Evolutionary conservation across 2,113 vertebrate species (phyloP).

Genomic region (Oostethus manadensis): DNA sequence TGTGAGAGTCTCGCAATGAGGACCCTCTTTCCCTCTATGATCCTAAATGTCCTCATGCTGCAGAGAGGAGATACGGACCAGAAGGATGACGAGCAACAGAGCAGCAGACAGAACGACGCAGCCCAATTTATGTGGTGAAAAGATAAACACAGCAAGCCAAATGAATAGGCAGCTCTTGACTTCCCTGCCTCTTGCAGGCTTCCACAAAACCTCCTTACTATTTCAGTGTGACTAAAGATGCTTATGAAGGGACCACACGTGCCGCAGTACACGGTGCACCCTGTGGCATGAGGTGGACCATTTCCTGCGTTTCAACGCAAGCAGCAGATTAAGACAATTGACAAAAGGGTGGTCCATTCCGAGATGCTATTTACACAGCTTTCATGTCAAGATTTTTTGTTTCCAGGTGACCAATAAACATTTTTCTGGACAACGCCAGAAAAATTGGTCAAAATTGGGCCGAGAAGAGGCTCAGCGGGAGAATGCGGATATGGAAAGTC

Average conservation of each 20-base stretch:
- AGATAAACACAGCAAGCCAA: slow-evolving; percentile 34
- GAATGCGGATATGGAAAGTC: slow-evolving; percentile 32
- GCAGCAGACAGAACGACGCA: slow-evolving; percentile 15
- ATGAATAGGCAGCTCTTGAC: slow-evolving; percentile 28
- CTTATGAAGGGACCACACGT: slow-evolving; percentile 37
- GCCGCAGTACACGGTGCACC: slow-evolving; percentile 10
- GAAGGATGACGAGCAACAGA: slow-evolving; percentile 30
- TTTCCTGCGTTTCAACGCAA: slow-evolving; percentile 8
- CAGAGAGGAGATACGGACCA: slow-evolving; percentile 29
- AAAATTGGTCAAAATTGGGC: slow-evolving; percentile 34
- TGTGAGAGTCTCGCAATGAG: slow-evolving; percentile 5
- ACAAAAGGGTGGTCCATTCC: slow-evolving; percentile 19
- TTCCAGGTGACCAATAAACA: slow-evolving; percentile 27
- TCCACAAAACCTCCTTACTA: slow-evolving; percentile 55
- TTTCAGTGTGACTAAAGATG: slow-evolving; percentile 52
- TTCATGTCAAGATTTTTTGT: slow-evolving; percentile 27
- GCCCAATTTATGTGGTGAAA: slow-evolving; percentile 16
- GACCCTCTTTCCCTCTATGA: slow-evolving; percentile 21
- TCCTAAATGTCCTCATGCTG: slow-evolving; percentile 28
- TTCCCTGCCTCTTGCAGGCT: slow-evolving; percentile 24
- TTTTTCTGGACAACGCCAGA: slow-evolving; percentile 24
- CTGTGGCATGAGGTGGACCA: slow-evolving; percentile 17
- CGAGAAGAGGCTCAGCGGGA: slow-evolving; percentile 23
- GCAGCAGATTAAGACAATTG: slow-evolving; percentile 15
- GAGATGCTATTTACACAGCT: slow-evolving; percentile 28